phyloP scores from a whole-genome alignment of 2,888 invertebrate species.

The Polietes domitor region DNA sequence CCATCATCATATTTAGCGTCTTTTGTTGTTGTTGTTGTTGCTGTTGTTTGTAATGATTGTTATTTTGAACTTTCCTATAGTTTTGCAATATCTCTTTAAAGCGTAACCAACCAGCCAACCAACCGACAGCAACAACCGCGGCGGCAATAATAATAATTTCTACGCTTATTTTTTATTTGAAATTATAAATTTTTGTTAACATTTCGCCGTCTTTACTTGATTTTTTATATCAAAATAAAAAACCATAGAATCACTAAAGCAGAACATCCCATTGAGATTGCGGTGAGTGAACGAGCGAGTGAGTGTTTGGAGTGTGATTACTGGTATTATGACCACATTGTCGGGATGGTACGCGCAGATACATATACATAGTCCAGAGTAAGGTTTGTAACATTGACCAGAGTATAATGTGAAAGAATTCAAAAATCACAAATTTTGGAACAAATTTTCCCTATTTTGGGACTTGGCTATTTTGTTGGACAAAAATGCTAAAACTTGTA shows the following conservation, averaged over 20 bases:
- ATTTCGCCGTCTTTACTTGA: neutral
- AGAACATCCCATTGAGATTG: conserved; percentile 41
- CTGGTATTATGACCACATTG: neutral
- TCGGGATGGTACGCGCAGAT: conserved; percentile 2
- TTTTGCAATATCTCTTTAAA: conserved; percentile 40
- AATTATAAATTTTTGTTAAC: conserved; percentile 9
- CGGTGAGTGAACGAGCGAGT: neutral
- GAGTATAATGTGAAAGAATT: too few relatives aligned
- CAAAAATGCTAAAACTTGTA: too few relatives aligned
- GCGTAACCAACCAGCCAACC: conserved; percentile 39
- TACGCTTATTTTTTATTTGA: conserved; percentile 15
- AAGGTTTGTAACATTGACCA: too few relatives aligned
- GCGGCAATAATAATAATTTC: conserved; percentile 26
- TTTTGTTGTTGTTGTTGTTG: conserved; percentile 18
- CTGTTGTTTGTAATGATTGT: conserved; percentile 26
- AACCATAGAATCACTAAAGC: conserved; percentile 52
- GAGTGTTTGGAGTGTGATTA: neutral
- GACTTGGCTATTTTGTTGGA: too few relatives aligned
- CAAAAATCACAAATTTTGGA: too few relatives aligned
- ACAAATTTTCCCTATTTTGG: too few relatives aligned
- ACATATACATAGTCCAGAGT: too few relatives aligned
- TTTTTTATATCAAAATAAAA: conserved; percentile 11
- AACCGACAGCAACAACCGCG: neutral
- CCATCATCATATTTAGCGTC: neutral
- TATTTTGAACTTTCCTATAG: conserved; percentile 45